Conservation (phyloP, 1,140 invertebrate genomes). For the Cepaea nemoralis region DNA sequence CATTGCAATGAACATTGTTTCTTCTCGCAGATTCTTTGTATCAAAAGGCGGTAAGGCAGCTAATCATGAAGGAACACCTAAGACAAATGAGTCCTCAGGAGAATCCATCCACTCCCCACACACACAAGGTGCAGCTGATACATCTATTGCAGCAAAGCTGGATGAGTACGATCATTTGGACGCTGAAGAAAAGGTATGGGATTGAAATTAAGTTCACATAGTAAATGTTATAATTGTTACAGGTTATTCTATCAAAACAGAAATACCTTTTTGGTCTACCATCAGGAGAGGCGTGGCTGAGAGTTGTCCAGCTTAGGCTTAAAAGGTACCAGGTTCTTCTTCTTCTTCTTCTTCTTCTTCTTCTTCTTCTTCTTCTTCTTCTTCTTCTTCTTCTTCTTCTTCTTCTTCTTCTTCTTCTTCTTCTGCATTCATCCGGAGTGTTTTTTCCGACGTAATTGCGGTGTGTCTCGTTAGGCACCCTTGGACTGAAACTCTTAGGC, state of each 20-base stretch:
- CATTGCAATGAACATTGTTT: neutral
- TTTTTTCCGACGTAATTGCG: too few relatives aligned
- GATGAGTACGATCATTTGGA: slow-evolving; percentile 28
- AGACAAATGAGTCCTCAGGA: slow-evolving; percentile 26
- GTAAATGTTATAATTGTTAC: too few relatives aligned
- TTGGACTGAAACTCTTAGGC: too few relatives aligned
- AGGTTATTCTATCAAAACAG: too few relatives aligned
- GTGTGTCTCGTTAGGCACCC: too few relatives aligned
- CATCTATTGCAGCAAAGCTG: slow-evolving; percentile 6
- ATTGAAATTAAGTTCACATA: neutral
- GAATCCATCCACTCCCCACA: slow-evolving; percentile 35
- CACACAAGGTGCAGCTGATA: neutral
- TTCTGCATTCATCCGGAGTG: too few relatives aligned
- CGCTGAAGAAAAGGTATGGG: slow-evolving; percentile 35
- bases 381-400: too few relatives aligned
- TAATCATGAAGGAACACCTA: slow-evolving; percentile 3
- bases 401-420: too few relatives aligned
- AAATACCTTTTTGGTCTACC: neutral
- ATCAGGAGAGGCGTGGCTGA: neutral
- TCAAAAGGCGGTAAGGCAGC: slow-evolving; percentile 16
- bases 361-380: too few relatives aligned
- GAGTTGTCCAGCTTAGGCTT: too few relatives aligned
- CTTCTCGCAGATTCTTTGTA: slow-evolving; percentile 27
- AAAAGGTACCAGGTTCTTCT: too few relatives aligned
- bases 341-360: too few relatives aligned